Evolutionary conservation across 2,888 invertebrate species (phyloP), one percentile per base, ranked within the genome.

Genomic region (Plebejus anna): DNA sequence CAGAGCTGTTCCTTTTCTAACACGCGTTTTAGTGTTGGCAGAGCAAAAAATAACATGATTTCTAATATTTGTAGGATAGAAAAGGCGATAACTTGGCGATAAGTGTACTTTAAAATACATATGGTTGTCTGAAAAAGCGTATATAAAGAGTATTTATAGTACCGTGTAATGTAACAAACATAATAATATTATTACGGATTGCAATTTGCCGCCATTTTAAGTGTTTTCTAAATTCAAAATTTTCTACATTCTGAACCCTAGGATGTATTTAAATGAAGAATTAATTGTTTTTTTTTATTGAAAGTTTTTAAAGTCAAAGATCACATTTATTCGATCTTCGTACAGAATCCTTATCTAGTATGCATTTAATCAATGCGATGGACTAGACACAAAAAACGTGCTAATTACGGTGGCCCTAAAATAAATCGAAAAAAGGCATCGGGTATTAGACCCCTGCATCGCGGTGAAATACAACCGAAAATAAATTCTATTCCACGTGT

Each of bases 361-460:
- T 32, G 32, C 22, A 57, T 55, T 70, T 70, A 75, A 75, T 75
- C 70, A 77, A 73, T 47, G 57, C 42, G 7, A 73, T 57, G 61
- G 66, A 32, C 66, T 84, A 79, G 84, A 81, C 84, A 83, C 82
- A 83, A 76, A 76, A 80, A 80, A 80, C 81, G 79, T 86, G 87
- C 84, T 88, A 90, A 91, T 91, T 90, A 89, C 87, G 85, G 83
- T 84, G 85, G 86, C 83, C 84, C 80, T 77, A 84, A 84, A 85
- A 86, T 86, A 84, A 82, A 81, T 82, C 78, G 81, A 78, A 88
- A 89, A 88, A 83, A 81, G 79, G 78, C 79, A 80, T 85, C 88
- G 86, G 86, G 88, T 89, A 89, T 91, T 90, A 90, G 90, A 90
- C 89, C 90, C 90, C 89, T 87, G 88, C 87, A 84, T 84, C 78